Base-by-base conservation (phyloP, 2,113 vertebrate genomes). In the Camelus bactrianus region DNA sequence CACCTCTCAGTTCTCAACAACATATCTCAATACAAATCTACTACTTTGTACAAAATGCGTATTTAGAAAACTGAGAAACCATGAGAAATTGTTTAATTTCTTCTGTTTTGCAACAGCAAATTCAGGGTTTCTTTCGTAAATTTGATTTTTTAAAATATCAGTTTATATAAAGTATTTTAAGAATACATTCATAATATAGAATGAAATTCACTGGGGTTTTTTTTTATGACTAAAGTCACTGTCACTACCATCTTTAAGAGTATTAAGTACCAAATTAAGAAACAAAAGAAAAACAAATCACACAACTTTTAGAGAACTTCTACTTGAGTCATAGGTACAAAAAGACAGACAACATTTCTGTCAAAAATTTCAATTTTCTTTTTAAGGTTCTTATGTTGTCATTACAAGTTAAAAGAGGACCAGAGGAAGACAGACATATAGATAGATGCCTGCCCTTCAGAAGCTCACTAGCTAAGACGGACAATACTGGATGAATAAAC, bases 51-150 rank as follows among this genome's bases (percentile, higher is more conserved):
- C 16, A 77, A 96, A 86, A 86, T 32, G 22, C 2, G 70, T 46
- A 73, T 56, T 76, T 77, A 76, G 69, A 79, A 84, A 92, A 91
- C 26, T 70, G 32, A 93, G 52, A 93, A 93, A 46, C 65, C 94
- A 58, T 79, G 54, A 75, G 46, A 62, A 30, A 50, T 1, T 67
- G 28, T 35, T 91, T 70, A 32, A 83, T 58, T 69, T 58, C 65
- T 76, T 91, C 76, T 26, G 16, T 72, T 64, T 89, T 52, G 65
- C 26, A 64, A 54, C 17, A 77, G 80, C 24, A 89, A 94, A 46
- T 80, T 84, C 13, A 60, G 12, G 9, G 1, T 52, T 94, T 86
- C 22, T 86, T 93, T 88, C 62, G 9, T 54, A 91, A 95, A 70
- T 56, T 2, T 79, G 17, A 81, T 42, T 86, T 77, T 69, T 17